These are phyloP conservation scores for Mus caroli DNA, from an alignment of 2,797 vertebrate genomes.

Conservation along the genomic window DNA sequence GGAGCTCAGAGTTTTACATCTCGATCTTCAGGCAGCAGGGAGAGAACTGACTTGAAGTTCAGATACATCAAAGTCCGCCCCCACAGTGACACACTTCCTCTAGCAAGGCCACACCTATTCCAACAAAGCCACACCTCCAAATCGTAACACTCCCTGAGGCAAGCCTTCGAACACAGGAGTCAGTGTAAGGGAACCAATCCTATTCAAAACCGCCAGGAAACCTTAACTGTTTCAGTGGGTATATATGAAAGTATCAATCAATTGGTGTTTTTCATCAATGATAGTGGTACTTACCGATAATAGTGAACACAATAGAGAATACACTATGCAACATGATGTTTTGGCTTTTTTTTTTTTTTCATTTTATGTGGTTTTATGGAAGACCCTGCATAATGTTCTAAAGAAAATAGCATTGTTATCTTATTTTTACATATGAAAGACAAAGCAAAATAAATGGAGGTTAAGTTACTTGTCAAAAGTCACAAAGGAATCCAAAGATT, in stretches of 20 bases:
- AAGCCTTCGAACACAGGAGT: not conserved
- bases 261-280: not conserved
- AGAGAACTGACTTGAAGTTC: not conserved
- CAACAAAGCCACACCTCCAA: not conserved
- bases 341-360: constrained; percentile 6
- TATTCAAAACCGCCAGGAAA: not conserved
- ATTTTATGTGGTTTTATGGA: constrained; percentile 17
- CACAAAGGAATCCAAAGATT: not conserved
- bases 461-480: not conserved
- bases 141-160: not conserved
- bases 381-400: not conserved
- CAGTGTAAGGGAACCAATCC: not conserved
- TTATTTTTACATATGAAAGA: constrained; percentile 21
- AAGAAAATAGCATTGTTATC: constrained; percentile 13
- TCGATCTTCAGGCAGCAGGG: not conserved
- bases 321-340: not conserved
- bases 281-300: not conserved
- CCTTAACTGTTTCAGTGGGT: not conserved
- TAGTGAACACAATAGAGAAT: not conserved
- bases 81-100: not conserved
- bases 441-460: not conserved
- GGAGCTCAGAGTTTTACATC: not conserved
- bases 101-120: not conserved
- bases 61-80: not conserved
- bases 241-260: not conserved